phyloP scores from a whole-genome alignment of 2,797 vertebrate genomes.

The Aotus griseimembra region DNA sequence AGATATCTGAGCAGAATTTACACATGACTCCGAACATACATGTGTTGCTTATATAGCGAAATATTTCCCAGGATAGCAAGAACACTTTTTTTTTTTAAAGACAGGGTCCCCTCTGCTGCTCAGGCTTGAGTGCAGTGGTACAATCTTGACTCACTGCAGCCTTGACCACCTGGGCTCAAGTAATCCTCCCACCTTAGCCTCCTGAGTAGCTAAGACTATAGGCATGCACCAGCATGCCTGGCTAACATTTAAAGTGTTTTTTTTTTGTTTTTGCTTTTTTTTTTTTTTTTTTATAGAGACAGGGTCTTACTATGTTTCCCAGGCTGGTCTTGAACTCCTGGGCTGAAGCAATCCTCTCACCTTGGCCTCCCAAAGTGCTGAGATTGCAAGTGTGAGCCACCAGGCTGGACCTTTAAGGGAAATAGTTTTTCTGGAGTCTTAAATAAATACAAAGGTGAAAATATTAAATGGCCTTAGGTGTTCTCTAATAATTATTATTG shows the following conservation, averaged over 20 bases:
- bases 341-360: background rate
- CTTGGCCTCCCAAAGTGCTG: background rate
- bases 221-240: background rate
- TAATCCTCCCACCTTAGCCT: background rate
- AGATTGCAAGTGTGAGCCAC: background rate
- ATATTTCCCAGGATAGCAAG: background rate
- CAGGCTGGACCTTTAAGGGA: background rate
- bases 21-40: background rate
- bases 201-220: background rate
- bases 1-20: background rate
- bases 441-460: background rate
- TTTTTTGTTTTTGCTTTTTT: background rate
- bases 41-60: background rate
- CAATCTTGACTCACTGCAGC: background rate
- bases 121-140: background rate
- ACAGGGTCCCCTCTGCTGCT: background rate
- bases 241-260: background rate
- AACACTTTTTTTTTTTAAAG: accelerated
- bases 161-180: background rate
- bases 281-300: background rate
- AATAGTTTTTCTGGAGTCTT: background rate
- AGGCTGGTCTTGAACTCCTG: background rate
- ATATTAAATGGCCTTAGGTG: background rate
- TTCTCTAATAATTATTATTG: background rate
- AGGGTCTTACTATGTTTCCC: background rate